phyloP scores from a whole-genome alignment of 2,888 invertebrate species.

The Plutella xylostella region DNA sequence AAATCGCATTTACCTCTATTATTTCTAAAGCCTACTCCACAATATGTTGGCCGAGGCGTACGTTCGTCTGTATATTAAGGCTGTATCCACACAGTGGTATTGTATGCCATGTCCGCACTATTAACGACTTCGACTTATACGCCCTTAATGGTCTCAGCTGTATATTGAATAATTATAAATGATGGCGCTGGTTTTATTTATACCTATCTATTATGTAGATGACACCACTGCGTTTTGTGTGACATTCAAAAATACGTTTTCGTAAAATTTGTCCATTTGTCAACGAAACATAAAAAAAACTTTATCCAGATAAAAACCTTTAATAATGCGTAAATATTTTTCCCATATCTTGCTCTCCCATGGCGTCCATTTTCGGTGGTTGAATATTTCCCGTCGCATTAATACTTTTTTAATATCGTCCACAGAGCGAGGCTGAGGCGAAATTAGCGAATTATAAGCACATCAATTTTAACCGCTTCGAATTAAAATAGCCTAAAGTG shows the following conservation, averaged over 20 bases:
- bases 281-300: too few relatives aligned
- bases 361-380: too few relatives aligned
- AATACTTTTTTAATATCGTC: too few relatives aligned
- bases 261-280: too few relatives aligned
- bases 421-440: too few relatives aligned
- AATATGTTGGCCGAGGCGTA: neutral
- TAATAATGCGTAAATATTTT: too few relatives aligned
- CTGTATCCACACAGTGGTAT: constrained; percentile 31
- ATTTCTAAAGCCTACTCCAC: neutral
- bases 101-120: constrained; percentile 54
- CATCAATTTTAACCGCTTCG: constrained; percentile 41
- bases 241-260: neutral
- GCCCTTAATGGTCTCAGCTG: constrained; percentile 40
- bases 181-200: constrained; percentile 30
- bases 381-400: too few relatives aligned
- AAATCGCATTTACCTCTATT: too few relatives aligned
- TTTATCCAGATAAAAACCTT: too few relatives aligned
- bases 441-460: constrained; percentile 45
- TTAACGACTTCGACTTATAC: constrained; percentile 52
- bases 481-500: constrained; percentile 19
- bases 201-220: constrained; percentile 40
- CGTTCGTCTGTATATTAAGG: constrained; percentile 4
- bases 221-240: constrained; percentile 25
- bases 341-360: too few relatives aligned
- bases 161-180: constrained; percentile 57